Evolutionary conservation across 2,888 invertebrate species (phyloP).

Genomic region (Xanthostigma xanthostigma): DNA sequence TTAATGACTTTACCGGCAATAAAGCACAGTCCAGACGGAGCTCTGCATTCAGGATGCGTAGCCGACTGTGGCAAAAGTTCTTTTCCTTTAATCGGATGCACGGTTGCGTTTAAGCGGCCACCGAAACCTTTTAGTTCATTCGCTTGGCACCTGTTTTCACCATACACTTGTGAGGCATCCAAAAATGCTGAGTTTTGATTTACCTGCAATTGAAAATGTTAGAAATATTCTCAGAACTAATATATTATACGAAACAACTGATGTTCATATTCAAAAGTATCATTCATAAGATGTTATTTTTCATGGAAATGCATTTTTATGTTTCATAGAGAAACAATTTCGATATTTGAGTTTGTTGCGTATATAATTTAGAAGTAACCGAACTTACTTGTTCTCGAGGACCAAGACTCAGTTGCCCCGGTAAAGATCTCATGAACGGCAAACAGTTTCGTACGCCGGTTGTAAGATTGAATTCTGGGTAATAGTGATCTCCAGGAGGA

Average conservation of each 20-base stretch:
- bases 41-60: slow-evolving; percentile 75
- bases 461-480: slow-evolving; percentile 70
- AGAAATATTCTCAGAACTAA: too few species aligned
- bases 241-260: too few species aligned
- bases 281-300: too few species aligned
- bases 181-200: slow-evolving; percentile 88
- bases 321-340: too few species aligned
- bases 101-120: slow-evolving; percentile 69
- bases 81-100: slow-evolving; percentile 55
- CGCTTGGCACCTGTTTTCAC: slow-evolving; percentile 72
- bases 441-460: slow-evolving; percentile 78
- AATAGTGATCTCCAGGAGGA: slow-evolving; percentile 77
- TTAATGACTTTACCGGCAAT: slow-evolving; percentile 46
- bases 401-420: slow-evolving; percentile 77
- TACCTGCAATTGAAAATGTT: slow-evolving; percentile 25
- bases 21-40: slow-evolving; percentile 73
- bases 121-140: slow-evolving; percentile 61
- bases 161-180: slow-evolving; percentile 77
- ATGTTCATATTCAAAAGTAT: too few species aligned
- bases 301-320: too few species aligned
- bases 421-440: slow-evolving; percentile 86
- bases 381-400: slow-evolving; percentile 58
- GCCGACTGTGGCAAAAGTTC: slow-evolving; percentile 67
- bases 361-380: too few species aligned
- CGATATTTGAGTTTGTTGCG: too few species aligned